Percentiles rank a stretch among this genome's conserved stretches.
Evolutionary conservation across 2,797 vertebrate species (phyloP).

Genomic region (Halcyon badia): DNA sequence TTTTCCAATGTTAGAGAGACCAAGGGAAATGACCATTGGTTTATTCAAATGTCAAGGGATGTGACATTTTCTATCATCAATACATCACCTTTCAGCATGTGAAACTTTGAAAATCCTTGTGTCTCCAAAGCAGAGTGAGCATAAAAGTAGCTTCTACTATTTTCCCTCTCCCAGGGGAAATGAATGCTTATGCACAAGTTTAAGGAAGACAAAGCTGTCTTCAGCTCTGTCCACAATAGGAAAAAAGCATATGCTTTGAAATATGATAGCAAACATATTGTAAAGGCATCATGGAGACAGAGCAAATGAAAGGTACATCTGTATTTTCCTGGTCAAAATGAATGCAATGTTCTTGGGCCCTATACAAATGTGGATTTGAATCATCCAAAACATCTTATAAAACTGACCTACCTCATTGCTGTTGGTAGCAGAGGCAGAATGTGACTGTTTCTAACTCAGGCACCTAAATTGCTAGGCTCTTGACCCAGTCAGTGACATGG

Average conservation of each 20-base stretch:
- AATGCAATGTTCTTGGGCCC: not conserved
- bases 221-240: not conserved
- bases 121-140: slow-evolving; percentile 35
- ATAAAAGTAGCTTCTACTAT: not conserved
- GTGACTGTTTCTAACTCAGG: not conserved
- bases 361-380: fast-evolving
- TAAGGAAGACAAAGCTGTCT: not conserved
- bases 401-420: not conserved
- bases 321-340: not conserved
- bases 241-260: not conserved
- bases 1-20: slow-evolving; percentile 39
- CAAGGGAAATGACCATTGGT: slow-evolving; percentile 34
- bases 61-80: slow-evolving; percentile 44
- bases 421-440: not conserved
- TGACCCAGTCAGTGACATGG: not conserved
- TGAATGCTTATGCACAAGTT: not conserved
- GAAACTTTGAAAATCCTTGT: slow-evolving; percentile 43
- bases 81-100: slow-evolving; percentile 49
- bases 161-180: not conserved
- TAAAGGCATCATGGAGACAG: not conserved
- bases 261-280: not conserved
- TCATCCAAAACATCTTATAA: not conserved
- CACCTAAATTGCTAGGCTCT: not conserved
- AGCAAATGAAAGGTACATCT: not conserved
- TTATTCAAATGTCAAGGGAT: slow-evolving; percentile 46